Percentiles rank a stretch among this genome's conserved stretches.
Evolutionary conservation across 2,888 invertebrate species (phyloP).

Genomic region (Blastobasis lacticolella): DNA sequence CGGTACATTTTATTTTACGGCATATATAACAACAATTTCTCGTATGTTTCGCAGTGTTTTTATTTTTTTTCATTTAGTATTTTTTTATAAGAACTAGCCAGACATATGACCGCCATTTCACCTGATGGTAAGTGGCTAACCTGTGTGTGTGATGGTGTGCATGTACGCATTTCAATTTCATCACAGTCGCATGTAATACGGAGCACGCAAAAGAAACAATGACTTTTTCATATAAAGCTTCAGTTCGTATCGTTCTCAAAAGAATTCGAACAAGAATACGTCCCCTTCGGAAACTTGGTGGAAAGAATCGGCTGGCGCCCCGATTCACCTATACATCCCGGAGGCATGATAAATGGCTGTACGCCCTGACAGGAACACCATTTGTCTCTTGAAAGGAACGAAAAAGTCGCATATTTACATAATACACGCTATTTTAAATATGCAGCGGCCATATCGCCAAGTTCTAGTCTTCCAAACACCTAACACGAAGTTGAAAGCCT

Average conservation of each 20-base stretch:
- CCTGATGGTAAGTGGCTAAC: no score
- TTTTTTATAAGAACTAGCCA: no score
- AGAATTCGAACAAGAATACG: constrained; percentile 1
- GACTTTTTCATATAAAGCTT: no score
- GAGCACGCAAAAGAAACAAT: no score
- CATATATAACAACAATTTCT: no score
- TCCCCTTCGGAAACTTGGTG: background rate
- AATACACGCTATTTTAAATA: constrained; percentile 23
- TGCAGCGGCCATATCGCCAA: constrained; percentile 15
- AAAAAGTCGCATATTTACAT: constrained; percentile 50
- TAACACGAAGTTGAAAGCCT: constrained; percentile 20
- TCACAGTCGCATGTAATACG: no score
- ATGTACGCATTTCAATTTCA: no score
- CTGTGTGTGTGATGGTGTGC: no score
- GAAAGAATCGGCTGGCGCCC: constrained; percentile 1
- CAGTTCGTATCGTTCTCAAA: background rate
- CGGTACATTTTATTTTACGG: no score
- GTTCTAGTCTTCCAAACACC: constrained; percentile 3
- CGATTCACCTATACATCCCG: constrained; percentile 5
- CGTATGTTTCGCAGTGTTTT: no score
- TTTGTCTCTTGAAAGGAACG: constrained; percentile 20
- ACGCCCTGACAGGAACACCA: constrained; percentile 6
- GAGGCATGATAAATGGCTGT: constrained; percentile 9
- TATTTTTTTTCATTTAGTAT: no score
- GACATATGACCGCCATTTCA: no score